Evolutionary conservation across 2,888 invertebrate species (phyloP).

Genomic region (Diachrysia chrysitis): DNA sequence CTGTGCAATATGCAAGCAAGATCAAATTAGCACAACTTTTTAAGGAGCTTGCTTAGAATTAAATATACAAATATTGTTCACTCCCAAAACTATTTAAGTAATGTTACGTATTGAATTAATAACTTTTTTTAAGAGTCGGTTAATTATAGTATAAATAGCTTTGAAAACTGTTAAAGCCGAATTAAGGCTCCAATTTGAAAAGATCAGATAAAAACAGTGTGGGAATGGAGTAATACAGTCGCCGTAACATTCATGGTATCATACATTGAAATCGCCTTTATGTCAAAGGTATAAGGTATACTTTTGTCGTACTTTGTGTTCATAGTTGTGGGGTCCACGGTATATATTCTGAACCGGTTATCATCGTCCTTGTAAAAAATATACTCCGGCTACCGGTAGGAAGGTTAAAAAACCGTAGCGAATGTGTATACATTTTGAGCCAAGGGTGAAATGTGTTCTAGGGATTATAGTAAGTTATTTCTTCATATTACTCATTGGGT

Average conservation of each 20-base stretch:
- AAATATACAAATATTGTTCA: too few species aligned
- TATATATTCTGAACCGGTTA: conserved; percentile 48
- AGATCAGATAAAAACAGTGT: conserved; percentile 59
- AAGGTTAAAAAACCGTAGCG: conserved; percentile 53
- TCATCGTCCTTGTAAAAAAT: conserved; percentile 47
- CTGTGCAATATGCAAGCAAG: too few species aligned
- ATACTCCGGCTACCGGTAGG: conserved; percentile 46
- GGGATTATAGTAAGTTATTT: conserved; percentile 54
- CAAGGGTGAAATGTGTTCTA: conserved; percentile 52
- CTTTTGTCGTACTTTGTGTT: neutral
- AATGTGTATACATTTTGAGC: conserved; percentile 46
- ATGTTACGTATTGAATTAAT: too few species aligned
- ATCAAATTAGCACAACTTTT: too few species aligned
- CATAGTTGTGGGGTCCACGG: neutral
- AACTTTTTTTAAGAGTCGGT: neutral
- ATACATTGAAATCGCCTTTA: neutral
- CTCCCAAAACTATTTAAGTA: too few species aligned
- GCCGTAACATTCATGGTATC: neutral
- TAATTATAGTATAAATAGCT: conserved; percentile 17
- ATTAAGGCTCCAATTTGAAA: conserved; percentile 52
- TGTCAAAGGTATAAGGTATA: neutral
- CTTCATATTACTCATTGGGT: conserved; percentile 32
- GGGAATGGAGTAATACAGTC: conserved; percentile 46
- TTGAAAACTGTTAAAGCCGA: conserved; percentile 31
- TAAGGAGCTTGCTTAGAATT: too few species aligned